Evolutionary conservation across 2,888 invertebrate genomes (phyloP).

Genomic region (Cryptus armator): DNA sequence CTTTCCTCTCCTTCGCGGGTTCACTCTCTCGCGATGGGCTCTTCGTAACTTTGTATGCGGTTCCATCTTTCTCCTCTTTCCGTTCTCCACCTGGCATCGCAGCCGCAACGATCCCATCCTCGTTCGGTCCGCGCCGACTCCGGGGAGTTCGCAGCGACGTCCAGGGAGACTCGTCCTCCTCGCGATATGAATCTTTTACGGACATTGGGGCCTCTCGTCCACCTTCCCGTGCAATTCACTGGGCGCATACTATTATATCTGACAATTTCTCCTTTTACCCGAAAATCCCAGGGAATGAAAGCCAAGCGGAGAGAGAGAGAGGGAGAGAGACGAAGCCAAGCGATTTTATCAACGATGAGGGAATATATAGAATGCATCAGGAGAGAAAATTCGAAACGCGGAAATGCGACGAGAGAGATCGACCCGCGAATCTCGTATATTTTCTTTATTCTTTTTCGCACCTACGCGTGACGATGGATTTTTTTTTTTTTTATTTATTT

Average conservation of each 20-base stretch:
- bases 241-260: constrained; percentile 66
- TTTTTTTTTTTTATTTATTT: background rate
- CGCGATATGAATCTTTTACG: constrained; percentile 62
- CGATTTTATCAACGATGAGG: background rate
- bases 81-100: constrained; percentile 63
- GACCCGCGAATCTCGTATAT: constrained; percentile 56
- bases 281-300: no score
- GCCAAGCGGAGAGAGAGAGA: no score
- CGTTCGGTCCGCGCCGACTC: constrained; percentile 35
- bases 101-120: constrained; percentile 57
- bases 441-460: constrained; percentile 28
- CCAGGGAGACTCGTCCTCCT: constrained; percentile 40
- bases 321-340: no score
- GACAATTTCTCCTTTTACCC: constrained; percentile 58
- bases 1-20: constrained; percentile 2
- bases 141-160: constrained; percentile 17
- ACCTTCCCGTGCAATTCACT: constrained; percentile 11
- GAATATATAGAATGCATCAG: background rate
- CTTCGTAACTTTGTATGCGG: constrained; percentile 49
- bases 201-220: constrained; percentile 43
- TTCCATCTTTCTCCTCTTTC: constrained; percentile 49
- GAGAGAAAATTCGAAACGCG: constrained; percentile 59
- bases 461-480: constrained; percentile 61
- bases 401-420: constrained; percentile 33
- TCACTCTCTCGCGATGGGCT: constrained; percentile 38